Evolutionary conservation across 2,113 vertebrate species (phyloP).

Genomic region (Copsychus sechellarum): DNA sequence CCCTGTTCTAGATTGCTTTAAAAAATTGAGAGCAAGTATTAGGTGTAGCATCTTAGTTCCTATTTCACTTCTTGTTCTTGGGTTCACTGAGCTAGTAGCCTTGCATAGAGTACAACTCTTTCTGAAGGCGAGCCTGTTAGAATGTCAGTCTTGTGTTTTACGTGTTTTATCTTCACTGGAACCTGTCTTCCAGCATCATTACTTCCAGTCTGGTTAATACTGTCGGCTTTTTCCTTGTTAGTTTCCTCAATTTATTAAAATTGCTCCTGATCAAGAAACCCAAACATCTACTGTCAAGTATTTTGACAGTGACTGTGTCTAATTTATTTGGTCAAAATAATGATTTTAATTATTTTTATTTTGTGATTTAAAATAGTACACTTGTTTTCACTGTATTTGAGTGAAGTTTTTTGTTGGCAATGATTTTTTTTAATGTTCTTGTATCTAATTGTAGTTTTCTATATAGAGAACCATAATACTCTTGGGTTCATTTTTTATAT

Average conservation of each 20-base stretch:
- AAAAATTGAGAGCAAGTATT: background rate
- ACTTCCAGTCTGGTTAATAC: background rate
- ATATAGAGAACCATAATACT: background rate
- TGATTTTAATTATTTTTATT: background rate
- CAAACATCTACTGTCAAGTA: background rate
- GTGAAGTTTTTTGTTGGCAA: background rate
- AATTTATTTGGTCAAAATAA: background rate
- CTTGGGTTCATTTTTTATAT: background rate
- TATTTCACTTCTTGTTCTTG: background rate
- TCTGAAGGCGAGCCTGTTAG: background rate
- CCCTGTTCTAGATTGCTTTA: background rate
- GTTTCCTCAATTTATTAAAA: background rate
- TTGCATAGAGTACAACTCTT: background rate
- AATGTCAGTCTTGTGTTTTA: background rate
- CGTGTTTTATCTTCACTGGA: background rate
- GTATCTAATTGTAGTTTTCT: background rate
- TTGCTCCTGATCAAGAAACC: background rate
- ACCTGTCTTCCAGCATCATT: background rate
- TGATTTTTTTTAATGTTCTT: background rate
- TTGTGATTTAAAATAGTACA: background rate
- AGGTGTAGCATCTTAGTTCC: background rate
- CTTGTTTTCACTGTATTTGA: background rate
- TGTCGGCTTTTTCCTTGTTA: background rate
- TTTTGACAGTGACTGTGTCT: background rate
- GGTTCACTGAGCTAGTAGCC: background rate